These are phyloP conservation scores for Amiota mariae DNA, from an alignment of 2,888 invertebrate species.

Conservation along the genomic window DNA sequence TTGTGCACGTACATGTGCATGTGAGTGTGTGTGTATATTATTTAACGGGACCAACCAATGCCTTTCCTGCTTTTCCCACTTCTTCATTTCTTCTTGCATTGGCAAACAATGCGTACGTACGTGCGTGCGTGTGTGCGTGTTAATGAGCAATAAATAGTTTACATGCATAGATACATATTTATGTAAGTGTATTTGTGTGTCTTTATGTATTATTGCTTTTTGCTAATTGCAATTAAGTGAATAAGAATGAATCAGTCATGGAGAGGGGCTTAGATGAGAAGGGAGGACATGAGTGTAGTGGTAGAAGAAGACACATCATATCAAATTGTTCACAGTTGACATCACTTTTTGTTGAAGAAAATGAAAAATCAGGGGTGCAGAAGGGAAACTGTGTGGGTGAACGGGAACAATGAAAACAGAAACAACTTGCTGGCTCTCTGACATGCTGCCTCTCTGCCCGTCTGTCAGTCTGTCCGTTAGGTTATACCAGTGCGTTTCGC, in stretches of 20 bases:
- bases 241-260: not conserved
- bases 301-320: not conserved
- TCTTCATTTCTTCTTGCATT: too few relatives aligned
- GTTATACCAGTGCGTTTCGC: constrained; percentile 35
- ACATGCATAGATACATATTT: constrained; percentile 1
- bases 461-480: too few relatives aligned
- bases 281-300: constrained; percentile 4
- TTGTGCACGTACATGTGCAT: not conserved
- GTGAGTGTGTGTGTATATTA: not conserved
- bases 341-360: not conserved
- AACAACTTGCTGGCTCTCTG: too few relatives aligned
- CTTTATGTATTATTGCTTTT: not conserved
- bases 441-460: too few relatives aligned
- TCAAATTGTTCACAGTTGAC: not conserved
- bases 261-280: not conserved
- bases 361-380: not conserved
- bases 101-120: not conserved
- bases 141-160: constrained; percentile 42
- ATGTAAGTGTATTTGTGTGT: not conserved
- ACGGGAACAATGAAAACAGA: not conserved
- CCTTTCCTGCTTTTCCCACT: too few relatives aligned
- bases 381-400: not conserved
- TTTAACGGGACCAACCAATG: too few relatives aligned
- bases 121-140: constrained; percentile 37
- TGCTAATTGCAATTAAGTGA: constrained; percentile 22